Conservation (phyloP, 2,113 vertebrate genomes). For the Natator depressus region DNA sequence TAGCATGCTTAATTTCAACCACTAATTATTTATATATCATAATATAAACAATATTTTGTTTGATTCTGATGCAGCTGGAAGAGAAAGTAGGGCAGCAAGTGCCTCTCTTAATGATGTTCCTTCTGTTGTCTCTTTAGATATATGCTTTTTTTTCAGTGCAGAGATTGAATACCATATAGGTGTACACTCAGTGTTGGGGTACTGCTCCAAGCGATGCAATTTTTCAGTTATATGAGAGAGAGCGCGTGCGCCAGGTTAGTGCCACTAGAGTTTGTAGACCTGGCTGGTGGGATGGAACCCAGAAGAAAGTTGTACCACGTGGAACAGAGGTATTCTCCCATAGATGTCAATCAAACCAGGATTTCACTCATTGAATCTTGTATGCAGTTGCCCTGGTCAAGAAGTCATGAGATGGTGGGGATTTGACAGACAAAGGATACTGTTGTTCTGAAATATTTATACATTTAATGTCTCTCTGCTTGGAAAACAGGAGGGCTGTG, state of each 20-base stretch:
- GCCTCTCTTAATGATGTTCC: background rate
- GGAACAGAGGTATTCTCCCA: background rate
- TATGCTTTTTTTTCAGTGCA: background rate
- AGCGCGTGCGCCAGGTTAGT: background rate
- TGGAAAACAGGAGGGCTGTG: background rate
- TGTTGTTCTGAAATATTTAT: background rate
- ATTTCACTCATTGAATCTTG: background rate
- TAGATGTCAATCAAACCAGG: background rate
- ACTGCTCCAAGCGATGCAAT: background rate
- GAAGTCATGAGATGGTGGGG: background rate
- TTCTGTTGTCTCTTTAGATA: background rate
- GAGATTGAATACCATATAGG: background rate
- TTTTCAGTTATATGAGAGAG: conserved; percentile 5
- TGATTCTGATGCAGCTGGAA: background rate
- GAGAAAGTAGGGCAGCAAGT: background rate
- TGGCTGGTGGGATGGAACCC: background rate
- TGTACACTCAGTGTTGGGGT: background rate
- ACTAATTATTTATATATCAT: background rate
- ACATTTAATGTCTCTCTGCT: background rate
- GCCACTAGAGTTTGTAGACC: background rate
- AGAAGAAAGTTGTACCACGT: background rate
- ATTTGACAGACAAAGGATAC: background rate
- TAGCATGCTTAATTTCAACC: background rate
- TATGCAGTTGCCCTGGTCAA: background rate
- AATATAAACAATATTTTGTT: background rate